Conservation (phyloP, 37 sponge, comb jelly and placozoan genomes). For the Lycopodina hypogea region DNA sequence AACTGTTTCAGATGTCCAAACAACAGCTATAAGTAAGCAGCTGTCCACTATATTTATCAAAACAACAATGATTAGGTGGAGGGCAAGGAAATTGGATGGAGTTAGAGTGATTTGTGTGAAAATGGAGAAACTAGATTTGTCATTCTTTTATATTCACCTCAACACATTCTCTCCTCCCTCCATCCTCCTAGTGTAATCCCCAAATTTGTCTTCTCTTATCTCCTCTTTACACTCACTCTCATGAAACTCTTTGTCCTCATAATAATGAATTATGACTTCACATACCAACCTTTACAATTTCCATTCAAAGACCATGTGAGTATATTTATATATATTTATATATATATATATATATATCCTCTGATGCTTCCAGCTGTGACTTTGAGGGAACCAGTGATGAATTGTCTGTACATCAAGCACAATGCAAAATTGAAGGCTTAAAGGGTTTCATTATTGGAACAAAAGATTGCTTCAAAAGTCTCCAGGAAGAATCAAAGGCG, state of each 20-base stretch:
- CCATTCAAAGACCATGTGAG: too few relatives aligned
- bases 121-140: background rate
- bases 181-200: too few relatives aligned
- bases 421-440: constrained; percentile 73
- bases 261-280: too few relatives aligned
- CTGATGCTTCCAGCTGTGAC: constrained; percentile 46
- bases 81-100: too few relatives aligned
- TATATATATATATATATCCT: too few relatives aligned
- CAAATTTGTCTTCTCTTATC: too few relatives aligned
- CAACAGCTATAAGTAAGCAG: constrained; percentile 59
- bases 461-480: constrained; percentile 51
- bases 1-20: constrained; percentile 72
- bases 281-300: too few relatives aligned
- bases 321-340: too few relatives aligned
- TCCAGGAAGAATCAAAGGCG: constrained; percentile 60
- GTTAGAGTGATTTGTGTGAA: background rate
- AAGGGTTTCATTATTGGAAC: constrained; percentile 71
- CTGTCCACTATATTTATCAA: too few relatives aligned
- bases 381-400: constrained; percentile 80
- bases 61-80: too few relatives aligned
- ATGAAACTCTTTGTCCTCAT: too few relatives aligned
- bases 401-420: constrained; percentile 55
- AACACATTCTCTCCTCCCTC: background rate
- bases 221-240: too few relatives aligned
- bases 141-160: background rate